Conservation (phyloP, 2,797 vertebrate species). For the Sebastes dallii region DNA sequence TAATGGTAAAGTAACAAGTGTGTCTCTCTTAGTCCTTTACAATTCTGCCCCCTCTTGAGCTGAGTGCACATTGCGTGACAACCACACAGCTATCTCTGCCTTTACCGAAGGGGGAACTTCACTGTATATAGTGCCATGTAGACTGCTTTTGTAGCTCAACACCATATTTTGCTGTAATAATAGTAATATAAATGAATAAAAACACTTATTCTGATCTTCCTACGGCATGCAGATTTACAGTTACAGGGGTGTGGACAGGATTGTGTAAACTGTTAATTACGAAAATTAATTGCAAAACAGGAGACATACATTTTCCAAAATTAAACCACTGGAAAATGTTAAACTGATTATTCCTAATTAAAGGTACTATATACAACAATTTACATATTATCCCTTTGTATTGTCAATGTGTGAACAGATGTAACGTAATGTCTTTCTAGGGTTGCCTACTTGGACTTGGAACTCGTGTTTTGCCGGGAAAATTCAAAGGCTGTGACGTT, state of each 20-base stretch:
- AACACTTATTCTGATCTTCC: background rate
- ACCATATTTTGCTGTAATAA: background rate
- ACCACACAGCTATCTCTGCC: background rate
- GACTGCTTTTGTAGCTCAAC: background rate
- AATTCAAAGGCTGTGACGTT: background rate
- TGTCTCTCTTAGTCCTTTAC: slow-evolving; percentile 57
- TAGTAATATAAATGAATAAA: background rate
- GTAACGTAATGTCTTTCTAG: background rate
- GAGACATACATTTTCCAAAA: background rate
- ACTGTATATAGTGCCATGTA: background rate
- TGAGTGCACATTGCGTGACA: background rate
- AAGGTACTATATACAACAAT: background rate
- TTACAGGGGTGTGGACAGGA: background rate
- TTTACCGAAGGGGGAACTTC: background rate
- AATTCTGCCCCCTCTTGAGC: slow-evolving; percentile 77
- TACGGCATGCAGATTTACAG: background rate
- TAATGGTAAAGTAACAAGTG: background rate
- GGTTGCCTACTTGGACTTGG: background rate
- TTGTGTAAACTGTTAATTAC: background rate
- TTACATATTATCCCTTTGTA: background rate
- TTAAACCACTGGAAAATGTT: background rate
- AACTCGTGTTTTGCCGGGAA: background rate
- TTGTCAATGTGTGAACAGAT: background rate
- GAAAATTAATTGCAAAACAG: background rate
- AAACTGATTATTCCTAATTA: background rate